These are phyloP conservation scores for Callosobruchus maculatus DNA, from an alignment of 2,888 invertebrate genomes.

Conservation along the genomic window DNA sequence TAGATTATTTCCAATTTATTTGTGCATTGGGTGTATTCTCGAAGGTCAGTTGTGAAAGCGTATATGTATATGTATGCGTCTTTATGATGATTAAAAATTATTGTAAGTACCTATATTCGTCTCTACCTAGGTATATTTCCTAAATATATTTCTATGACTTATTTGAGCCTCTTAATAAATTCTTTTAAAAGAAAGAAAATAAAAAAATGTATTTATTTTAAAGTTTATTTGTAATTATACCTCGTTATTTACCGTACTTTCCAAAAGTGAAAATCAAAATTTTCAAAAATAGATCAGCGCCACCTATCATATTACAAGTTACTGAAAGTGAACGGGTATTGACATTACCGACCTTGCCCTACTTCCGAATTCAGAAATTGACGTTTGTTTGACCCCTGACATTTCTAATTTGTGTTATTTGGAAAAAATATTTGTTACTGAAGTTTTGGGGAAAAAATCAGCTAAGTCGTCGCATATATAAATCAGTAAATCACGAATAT, in stretches of 20 bases:
- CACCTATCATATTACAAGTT: too few species aligned
- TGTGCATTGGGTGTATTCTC: background rate
- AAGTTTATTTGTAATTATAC: too few species aligned
- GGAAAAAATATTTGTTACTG: background rate
- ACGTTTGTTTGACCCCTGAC: background rate
- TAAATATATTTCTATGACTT: too few species aligned
- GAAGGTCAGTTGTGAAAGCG: background rate
- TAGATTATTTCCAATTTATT: background rate
- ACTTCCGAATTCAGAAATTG: background rate
- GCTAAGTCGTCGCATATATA: background rate
- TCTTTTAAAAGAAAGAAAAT: too few species aligned
- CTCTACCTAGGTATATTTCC: too few species aligned
- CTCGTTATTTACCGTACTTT: too few species aligned
- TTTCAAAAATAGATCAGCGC: background rate
- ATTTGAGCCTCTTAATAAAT: too few species aligned
- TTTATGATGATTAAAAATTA: background rate
- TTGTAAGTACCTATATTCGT: background rate
- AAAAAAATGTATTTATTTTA: too few species aligned
- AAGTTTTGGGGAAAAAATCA: slow-evolving; percentile 3
- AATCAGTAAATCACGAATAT: background rate
- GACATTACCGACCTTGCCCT: background rate
- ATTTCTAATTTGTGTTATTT: background rate
- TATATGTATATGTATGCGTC: background rate
- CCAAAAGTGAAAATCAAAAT: background rate
- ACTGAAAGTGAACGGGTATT: too few species aligned